phyloP scores from a whole-genome alignment of 2,113 vertebrate genomes.

The Thunnus maccoyii region DNA sequence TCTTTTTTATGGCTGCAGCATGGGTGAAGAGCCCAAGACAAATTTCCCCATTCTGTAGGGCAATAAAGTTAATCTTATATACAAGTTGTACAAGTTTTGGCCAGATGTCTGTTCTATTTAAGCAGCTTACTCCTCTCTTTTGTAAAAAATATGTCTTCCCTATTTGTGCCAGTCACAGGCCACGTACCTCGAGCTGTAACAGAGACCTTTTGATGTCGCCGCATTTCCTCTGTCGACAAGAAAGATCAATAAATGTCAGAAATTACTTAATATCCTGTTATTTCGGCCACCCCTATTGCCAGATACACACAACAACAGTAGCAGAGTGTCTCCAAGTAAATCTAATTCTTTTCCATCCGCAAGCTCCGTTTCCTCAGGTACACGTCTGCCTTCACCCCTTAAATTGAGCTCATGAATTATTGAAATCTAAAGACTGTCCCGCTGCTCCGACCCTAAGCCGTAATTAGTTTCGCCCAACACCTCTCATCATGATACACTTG shows the following conservation, averaged over 20 bases:
- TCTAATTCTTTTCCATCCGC: constrained; percentile 37
- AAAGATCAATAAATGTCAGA: constrained; percentile 27
- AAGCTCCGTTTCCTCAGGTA: constrained; percentile 38
- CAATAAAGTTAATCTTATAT: no score
- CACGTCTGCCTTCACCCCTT: constrained; percentile 57
- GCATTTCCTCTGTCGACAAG: background rate
- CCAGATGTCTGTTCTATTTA: constrained; percentile 14
- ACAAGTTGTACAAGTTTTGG: background rate
- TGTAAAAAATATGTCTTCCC: background rate
- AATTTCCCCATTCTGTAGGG: no score
- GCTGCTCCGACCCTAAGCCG: constrained; percentile 61
- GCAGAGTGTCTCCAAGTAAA: constrained; percentile 29
- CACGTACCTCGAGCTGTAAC: background rate
- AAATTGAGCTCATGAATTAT: constrained; percentile 79
- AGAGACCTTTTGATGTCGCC: constrained; percentile 31
- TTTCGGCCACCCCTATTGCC: background rate
- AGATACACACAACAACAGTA: constrained; percentile 6
- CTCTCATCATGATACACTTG: constrained; percentile 57
- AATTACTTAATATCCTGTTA: constrained; percentile 14
- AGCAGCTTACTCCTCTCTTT: background rate
- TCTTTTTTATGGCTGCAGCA: no score
- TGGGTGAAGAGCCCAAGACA: no score
- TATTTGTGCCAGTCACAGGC: background rate
- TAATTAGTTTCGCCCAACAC: constrained; percentile 76
- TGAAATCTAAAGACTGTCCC: constrained; percentile 58